A percentile compares a stretch with the other conserved stretches of the same genome.
These are phyloP conservation scores for Temnopleurus reevesii DNA, from an alignment of 53 echinoderm and acorn worm genomes.

Conservation along the genomic window DNA sequence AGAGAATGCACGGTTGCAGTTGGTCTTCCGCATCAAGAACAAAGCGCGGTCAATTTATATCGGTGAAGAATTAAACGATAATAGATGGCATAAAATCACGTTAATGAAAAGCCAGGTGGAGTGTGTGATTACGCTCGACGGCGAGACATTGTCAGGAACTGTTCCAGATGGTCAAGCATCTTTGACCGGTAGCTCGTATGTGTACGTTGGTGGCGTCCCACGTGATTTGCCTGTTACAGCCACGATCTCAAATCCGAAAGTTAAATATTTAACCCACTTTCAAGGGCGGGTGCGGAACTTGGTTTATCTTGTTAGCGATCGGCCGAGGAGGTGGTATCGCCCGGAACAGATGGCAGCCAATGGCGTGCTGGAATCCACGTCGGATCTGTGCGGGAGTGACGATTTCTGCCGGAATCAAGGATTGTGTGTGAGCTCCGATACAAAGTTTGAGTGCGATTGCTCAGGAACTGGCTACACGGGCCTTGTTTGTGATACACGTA, in stretches of 20 bases:
- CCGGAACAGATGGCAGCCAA: slow-evolving; percentile 61
- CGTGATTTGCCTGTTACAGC: slow-evolving; percentile 4
- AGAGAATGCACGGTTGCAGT: slow-evolving; percentile 56
- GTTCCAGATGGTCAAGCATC: slow-evolving; percentile 61
- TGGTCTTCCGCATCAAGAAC: slow-evolving; percentile 76
- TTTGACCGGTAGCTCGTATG: slow-evolving; percentile 65
- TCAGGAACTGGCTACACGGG: slow-evolving; percentile 66
- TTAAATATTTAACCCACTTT: slow-evolving; percentile 54
- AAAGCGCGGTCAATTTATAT: slow-evolving; percentile 71
- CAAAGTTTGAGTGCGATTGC: slow-evolving; percentile 72
- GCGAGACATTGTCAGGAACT: slow-evolving; percentile 58
- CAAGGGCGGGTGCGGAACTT: slow-evolving; percentile 80
- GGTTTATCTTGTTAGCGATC: slow-evolving; percentile 72
- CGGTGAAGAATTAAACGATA: slow-evolving; percentile 69
- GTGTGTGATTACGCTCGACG: slow-evolving; percentile 69
- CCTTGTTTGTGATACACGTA: slow-evolving; percentile 53
- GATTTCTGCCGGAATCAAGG: slow-evolving; percentile 79
- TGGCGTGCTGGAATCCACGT: slow-evolving; percentile 58
- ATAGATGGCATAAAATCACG: slow-evolving; percentile 78
- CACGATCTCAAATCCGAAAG: slow-evolving; percentile 66
- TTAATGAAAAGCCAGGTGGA: slow-evolving; percentile 61
- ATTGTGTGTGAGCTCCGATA: slow-evolving; percentile 78
- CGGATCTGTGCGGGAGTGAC: slow-evolving; percentile 81
- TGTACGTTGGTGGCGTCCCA: slow-evolving; percentile 88
- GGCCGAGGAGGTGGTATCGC: slow-evolving; percentile 68